Evolutionary conservation across 2,113 vertebrate species (phyloP).

Genomic region (Oreochromis aureus): DNA sequence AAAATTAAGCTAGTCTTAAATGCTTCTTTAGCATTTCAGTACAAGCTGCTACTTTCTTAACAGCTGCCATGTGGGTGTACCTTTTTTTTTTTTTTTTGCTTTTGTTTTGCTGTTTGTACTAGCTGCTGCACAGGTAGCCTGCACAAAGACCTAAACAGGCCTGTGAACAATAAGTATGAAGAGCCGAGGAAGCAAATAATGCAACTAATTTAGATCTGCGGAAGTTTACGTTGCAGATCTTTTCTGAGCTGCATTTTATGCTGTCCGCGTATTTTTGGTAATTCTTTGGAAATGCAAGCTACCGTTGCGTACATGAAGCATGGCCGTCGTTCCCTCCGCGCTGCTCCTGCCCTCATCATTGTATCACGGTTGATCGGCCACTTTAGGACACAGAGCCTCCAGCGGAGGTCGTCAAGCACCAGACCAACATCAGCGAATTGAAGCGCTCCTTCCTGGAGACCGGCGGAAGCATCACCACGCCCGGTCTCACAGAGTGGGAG

Average conservation of each 20-base stretch:
- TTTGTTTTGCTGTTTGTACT: not conserved
- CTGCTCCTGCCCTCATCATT: conserved; percentile 7
- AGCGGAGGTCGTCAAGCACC: conserved; percentile 86
- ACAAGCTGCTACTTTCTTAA: not conserved
- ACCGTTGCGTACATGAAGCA: conserved; percentile 27
- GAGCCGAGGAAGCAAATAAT: not conserved
- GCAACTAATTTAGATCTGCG: not conserved
- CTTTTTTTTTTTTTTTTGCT: not conserved
- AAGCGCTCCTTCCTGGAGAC: conserved; percentile 94
- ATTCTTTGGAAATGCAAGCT: conserved; percentile 27
- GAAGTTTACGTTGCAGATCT: not conserved
- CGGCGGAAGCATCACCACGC: conserved; percentile 51
- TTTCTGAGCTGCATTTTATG: not conserved
- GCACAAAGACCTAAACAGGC: not conserved
- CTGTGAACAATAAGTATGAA: not conserved
- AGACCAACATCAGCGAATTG: conserved; percentile 90
- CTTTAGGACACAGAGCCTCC: conserved; percentile 73
- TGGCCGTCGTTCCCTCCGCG: conserved; percentile 9
- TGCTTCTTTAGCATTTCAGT: conserved; percentile 39
- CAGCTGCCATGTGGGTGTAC: not conserved
- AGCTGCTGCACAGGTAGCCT: conserved; percentile 5
- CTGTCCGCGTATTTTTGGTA: not conserved
- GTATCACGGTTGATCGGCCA: conserved; percentile 46
- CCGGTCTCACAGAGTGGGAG: conserved; percentile 85
- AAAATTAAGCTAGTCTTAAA: conserved; percentile 5